Conservation (phyloP, 1,140 invertebrate genomes). For the Leptinotarsa defecta region DNA sequence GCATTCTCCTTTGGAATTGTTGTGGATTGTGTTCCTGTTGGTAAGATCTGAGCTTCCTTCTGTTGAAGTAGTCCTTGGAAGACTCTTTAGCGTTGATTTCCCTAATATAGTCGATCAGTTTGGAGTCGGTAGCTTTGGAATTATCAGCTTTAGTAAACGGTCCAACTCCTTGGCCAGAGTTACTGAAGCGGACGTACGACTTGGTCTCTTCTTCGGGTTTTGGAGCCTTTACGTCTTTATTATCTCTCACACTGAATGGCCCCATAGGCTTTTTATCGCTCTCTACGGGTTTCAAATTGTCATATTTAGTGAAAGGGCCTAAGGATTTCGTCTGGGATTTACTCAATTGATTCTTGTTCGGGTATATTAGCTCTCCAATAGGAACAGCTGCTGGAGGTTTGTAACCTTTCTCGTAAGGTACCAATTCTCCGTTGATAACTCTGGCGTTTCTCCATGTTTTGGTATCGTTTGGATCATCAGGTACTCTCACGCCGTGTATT, state of each 20-base stretch:
- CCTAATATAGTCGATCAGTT: constrained; percentile 67
- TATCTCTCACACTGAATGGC: constrained; percentile 53
- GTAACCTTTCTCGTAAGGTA: constrained; percentile 71
- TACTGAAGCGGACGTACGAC: constrained; percentile 21
- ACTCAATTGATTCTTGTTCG: constrained; percentile 50
- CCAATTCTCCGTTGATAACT: constrained; percentile 79
- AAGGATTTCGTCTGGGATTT: constrained; percentile 35
- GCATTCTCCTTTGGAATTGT: constrained; percentile 69
- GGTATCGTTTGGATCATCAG: constrained; percentile 78
- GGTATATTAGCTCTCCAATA: constrained; percentile 60
- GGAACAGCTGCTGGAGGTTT: constrained; percentile 65
- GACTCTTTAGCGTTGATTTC: constrained; percentile 67
- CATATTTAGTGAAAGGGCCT: constrained; percentile 53
- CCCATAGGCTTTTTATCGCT: constrained; percentile 49
- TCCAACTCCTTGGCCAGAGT: constrained; percentile 58
- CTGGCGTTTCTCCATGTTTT: constrained; percentile 84
- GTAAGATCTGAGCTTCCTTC: constrained; percentile 58
- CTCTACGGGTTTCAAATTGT: constrained; percentile 48
- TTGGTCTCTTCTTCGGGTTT: constrained; percentile 44
- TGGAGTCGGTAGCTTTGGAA: constrained; percentile 60
- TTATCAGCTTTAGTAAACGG: constrained; percentile 66
- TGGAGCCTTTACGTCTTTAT: constrained; percentile 50
- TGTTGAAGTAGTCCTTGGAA: constrained; percentile 62
- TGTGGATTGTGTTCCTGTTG: constrained; percentile 53
- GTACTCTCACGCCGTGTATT: constrained; percentile 78